Base-by-base conservation (phyloP, 2,797 vertebrate species). In the Melanotaenia parkinsoni region DNA sequence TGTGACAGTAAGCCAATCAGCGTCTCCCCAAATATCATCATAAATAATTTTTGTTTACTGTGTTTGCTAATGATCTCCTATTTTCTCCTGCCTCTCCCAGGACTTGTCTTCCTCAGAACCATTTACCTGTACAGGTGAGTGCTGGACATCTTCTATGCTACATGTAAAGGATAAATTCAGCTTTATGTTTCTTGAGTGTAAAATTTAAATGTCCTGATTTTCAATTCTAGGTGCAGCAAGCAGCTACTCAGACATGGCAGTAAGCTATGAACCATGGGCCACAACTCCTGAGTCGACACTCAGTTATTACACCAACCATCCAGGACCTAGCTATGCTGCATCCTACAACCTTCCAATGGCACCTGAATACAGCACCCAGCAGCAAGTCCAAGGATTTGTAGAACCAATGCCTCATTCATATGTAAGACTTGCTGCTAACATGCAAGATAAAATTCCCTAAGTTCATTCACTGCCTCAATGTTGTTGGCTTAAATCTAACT, bases 241-340 rank as follows among this genome's bases (percentile, higher is more conserved):
- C 79, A 92, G 88, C 81, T 93, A 86, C 80, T 79, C 91, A 67
- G 89, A 94, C 58, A 95, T 95, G 95, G 89, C 92, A 63, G 84
- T 93, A 63, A 88, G 90, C 77, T 93, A 72, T 58, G 84, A 91
- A 35, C 72, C 61, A 10, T 95, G 94, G 93, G 18, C 72, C 2
- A 26, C 70, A 6, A 0, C 76, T 22, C 22, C 60, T 54, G 89
- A 90, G 32, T 26, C 85, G 1, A n/a, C 86, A 4, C 64, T 77
- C 20, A 69, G 20, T 70, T 94, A 88, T 64, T 88, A 84, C 69
- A 2, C 50, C 33, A 74, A 54, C 54, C 77, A 82, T 24, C 71
- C 65, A 57, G 82, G 72, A 54, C 28, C 77, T 38, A 88, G 73
- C 72, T 88, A 83, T 22, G 16, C 66, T 5, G 5, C 73, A 18